These are phyloP conservation scores for Drosophila santomea DNA, from an alignment of 1,140 invertebrate species.

Conservation along the genomic window DNA sequence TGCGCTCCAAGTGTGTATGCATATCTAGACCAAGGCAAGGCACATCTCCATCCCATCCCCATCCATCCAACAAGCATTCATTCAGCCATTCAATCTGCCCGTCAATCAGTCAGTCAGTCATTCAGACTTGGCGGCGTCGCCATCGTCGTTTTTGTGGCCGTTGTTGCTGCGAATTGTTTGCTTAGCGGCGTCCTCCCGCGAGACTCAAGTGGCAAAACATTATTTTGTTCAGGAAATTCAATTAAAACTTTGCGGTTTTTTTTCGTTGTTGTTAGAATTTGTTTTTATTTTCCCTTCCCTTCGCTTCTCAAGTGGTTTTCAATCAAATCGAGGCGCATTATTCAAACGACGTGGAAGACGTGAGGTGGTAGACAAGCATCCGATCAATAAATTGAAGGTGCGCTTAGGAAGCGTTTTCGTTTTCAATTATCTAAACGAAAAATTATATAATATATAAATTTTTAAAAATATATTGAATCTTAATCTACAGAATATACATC, in stretches of 20 bases:
- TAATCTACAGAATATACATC: not conserved
- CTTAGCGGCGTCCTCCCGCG: slow-evolving; percentile 79
- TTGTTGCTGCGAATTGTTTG: slow-evolving; percentile 61
- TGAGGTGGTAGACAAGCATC: slow-evolving; percentile 5
- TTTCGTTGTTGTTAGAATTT: slow-evolving; percentile 44
- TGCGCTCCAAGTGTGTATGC: slow-evolving; percentile 72
- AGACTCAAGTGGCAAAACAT: slow-evolving; percentile 81
- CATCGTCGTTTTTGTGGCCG: slow-evolving; percentile 40
- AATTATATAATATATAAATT: no score
- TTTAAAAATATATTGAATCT: not conserved
- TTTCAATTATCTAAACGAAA: no score
- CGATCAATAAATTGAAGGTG: slow-evolving; percentile 51
- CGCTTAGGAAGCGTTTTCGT: not conserved
- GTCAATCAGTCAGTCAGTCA: slow-evolving; percentile 55
- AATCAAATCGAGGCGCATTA: slow-evolving; percentile 72
- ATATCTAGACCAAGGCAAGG: slow-evolving; percentile 55
- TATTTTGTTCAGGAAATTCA: slow-evolving; percentile 81
- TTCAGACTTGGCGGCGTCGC: slow-evolving; percentile 49
- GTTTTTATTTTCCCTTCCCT: slow-evolving; percentile 53
- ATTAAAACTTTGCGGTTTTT: slow-evolving; percentile 83
- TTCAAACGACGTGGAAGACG: slow-evolving; percentile 1
- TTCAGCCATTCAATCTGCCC: slow-evolving; percentile 24
- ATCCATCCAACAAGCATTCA: slow-evolving; percentile 2
- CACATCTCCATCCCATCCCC: not conserved
- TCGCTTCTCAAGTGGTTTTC: slow-evolving; percentile 67